phyloP scores from a whole-genome alignment of 2,113 vertebrate genomes.

The Pygoscelis adeliae region DNA sequence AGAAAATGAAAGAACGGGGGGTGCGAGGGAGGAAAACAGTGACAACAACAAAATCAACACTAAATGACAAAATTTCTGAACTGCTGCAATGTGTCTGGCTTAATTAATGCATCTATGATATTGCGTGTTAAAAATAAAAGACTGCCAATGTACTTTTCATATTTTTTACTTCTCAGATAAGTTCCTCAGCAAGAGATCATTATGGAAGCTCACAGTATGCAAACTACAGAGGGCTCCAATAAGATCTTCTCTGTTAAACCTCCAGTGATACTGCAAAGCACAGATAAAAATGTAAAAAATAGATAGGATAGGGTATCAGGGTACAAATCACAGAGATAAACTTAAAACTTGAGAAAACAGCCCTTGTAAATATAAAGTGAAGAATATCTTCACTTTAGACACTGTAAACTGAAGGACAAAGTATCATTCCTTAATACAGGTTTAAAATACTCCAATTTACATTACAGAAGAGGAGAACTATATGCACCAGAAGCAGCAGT shows the following conservation, averaged over 20 bases:
- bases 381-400: neutral
- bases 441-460: constrained; percentile 37
- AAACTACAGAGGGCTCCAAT: constrained; percentile 36
- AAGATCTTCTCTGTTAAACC: constrained; percentile 30
- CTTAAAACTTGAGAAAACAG: neutral
- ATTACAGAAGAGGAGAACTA: neutral
- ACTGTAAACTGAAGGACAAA: constrained; percentile 24
- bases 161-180: constrained; percentile 13
- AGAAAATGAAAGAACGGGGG: neutral
- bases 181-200: neutral
- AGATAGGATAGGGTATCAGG: neutral
- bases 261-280: constrained; percentile 16
- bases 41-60: neutral
- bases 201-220: constrained; percentile 15
- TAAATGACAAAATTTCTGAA: neutral
- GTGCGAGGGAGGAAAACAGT: neutral
- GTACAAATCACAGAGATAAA: constrained; percentile 34
- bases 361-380: neutral
- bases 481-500: neutral
- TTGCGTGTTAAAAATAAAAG: constrained; percentile 20
- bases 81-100: neutral
- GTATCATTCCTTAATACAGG: neutral
- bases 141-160: neutral
- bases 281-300: constrained; percentile 24
- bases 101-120: neutral